These are phyloP conservation scores for Palythoa caribaeorum DNA, from an alignment of 92 coral and sea anemone species.

Conservation along the genomic window DNA sequence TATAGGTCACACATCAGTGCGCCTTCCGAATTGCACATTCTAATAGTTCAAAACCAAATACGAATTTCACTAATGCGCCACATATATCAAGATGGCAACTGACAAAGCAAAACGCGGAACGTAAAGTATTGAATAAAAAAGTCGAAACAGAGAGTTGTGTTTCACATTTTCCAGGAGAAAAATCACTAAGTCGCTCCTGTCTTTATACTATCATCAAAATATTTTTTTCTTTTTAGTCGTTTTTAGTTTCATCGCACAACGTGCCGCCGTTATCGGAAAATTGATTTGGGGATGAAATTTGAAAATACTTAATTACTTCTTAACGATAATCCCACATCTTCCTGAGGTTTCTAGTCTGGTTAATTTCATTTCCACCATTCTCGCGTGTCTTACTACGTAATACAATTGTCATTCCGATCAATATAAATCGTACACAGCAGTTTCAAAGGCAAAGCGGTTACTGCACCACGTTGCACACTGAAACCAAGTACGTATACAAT, in stretches of 20 bases:
- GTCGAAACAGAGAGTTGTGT: no score
- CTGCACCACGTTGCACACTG: not conserved
- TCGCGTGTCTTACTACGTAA: slow-evolving; percentile 28
- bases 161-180: no score
- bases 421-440: not conserved
- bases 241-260: not conserved
- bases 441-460: not conserved
- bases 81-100: no score
- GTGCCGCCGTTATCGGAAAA: slow-evolving; percentile 7
- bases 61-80: no score
- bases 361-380: slow-evolving; percentile 10
- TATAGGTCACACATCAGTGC: no score
- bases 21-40: no score
- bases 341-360: slow-evolving; percentile 31
- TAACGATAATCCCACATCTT: slow-evolving; percentile 47
- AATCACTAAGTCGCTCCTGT: not conserved
- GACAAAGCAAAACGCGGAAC: no score
- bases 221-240: not conserved
- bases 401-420: slow-evolving; percentile 14
- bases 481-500: no score
- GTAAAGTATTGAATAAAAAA: no score
- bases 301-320: slow-evolving; percentile 32
- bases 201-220: not conserved
- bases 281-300: slow-evolving; percentile 40
- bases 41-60: no score